Conservation (phyloP, 2,888 invertebrate genomes). For the Eristalinus aeneus region DNA sequence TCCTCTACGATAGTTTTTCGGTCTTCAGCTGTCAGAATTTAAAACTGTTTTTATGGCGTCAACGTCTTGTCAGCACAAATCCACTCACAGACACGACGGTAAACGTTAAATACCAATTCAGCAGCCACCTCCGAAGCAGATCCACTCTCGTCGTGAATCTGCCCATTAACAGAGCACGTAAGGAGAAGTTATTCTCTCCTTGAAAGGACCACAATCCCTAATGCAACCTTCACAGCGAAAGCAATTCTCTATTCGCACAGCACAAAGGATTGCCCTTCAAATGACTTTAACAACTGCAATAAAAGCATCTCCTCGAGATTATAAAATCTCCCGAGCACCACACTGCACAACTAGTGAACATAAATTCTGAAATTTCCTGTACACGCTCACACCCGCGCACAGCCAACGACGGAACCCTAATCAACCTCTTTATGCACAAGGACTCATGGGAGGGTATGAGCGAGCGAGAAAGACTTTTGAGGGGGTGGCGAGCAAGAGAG, state of each 20-base stretch:
- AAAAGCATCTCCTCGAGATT: conserved; percentile 35
- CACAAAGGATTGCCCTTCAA: conserved; percentile 45
- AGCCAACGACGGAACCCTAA: conserved; percentile 13
- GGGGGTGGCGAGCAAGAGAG: not conserved
- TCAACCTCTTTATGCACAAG: conserved; percentile 45
- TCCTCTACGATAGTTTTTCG: not conserved
- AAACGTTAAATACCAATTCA: not conserved
- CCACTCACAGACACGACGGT: not conserved
- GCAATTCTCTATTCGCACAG: not conserved
- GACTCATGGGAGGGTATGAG: not conserved
- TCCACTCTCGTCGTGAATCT: not conserved
- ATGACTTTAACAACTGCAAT: conserved; percentile 47
- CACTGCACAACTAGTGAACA: conserved; percentile 20
- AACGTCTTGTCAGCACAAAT: not conserved
- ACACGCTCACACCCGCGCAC: not conserved
- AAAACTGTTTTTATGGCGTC: not conserved
- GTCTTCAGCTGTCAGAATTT: not conserved
- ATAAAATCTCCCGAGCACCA: conserved; percentile 26
- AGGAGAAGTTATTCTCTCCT: not conserved
- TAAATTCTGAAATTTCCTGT: conserved; percentile 3
- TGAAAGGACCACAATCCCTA: not conserved
- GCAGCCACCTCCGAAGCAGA: not conserved
- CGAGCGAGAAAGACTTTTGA: no score
- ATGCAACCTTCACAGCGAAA: not conserved
- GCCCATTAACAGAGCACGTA: not conserved